These are phyloP conservation scores for Bucco capensis DNA, from an alignment of 2,113 vertebrate species.

Conservation along the genomic window DNA sequence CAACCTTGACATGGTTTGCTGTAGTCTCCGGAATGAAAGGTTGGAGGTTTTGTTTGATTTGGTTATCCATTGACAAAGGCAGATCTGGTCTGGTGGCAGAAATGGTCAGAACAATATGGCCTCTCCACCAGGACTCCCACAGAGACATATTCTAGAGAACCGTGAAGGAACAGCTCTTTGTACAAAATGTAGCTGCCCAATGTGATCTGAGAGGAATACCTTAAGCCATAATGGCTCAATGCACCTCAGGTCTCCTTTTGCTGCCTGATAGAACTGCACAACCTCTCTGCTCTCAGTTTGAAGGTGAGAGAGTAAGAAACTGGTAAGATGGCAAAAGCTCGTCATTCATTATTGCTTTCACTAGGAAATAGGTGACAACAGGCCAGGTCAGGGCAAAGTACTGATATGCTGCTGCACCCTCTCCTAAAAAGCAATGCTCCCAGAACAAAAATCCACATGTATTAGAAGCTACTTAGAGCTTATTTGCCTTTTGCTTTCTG, in stretches of 20 bases:
- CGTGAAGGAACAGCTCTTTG: background rate
- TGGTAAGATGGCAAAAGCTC: background rate
- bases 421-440: background rate
- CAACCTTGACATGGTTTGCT: background rate
- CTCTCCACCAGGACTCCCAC: background rate
- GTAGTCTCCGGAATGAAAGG: background rate
- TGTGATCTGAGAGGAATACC: background rate
- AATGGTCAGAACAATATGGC: background rate
- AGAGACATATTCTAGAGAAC: background rate
- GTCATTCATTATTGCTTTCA: background rate
- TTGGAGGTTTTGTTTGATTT: slow-evolving; percentile 45
- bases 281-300: background rate
- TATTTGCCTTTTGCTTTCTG: background rate
- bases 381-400: background rate
- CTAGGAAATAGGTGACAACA: background rate
- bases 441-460: background rate
- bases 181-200: background rate
- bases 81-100: background rate
- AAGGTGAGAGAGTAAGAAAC: background rate
- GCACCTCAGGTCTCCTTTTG: background rate
- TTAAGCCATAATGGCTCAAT: background rate
- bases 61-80: slow-evolving; percentile 39
- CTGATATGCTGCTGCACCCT: background rate
- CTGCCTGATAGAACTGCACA: accelerated
- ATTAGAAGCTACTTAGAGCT: background rate